Percentiles rank a stretch among this genome's conserved stretches.
phyloP scores from a whole-genome alignment of 2,113 vertebrate genomes.

The Ictalurus punctatus region DNA sequence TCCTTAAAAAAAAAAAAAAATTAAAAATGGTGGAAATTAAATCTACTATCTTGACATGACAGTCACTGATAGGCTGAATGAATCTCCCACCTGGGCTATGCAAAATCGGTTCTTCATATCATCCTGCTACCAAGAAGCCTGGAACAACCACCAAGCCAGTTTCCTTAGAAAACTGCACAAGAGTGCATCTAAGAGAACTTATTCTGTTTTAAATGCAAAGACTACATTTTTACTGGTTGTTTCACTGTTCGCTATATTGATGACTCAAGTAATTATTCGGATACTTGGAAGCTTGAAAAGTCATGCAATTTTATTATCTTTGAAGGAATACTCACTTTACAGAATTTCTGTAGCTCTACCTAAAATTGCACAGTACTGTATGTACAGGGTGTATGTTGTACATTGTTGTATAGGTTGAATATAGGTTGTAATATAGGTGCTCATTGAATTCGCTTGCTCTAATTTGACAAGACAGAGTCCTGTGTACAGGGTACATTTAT shows the following conservation, averaged over 20 bases:
- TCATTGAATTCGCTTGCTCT: background rate
- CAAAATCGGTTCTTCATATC: background rate
- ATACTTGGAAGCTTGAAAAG: background rate
- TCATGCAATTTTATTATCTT: background rate
- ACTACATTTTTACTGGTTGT: background rate
- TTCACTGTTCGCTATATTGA: background rate
- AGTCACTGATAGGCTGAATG: background rate
- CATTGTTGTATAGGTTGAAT: background rate
- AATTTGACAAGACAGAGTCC: background rate
- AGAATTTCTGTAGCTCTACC: background rate
- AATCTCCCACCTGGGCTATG: background rate
- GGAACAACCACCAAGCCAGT: background rate
- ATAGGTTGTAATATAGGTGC: background rate
- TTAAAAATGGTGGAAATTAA: background rate
- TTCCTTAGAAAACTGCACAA: background rate
- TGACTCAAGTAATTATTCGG: no score
- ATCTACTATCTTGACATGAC: background rate
- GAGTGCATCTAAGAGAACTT: background rate
- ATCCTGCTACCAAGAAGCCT: background rate
- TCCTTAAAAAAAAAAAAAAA: background rate
- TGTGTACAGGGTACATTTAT: background rate
- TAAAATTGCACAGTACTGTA: background rate
- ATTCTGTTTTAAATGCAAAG: background rate
- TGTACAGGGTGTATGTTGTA: background rate
- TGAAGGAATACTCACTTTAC: background rate